Base-by-base conservation (phyloP, 37 sponge, comb jelly and placozoan genomes). In the Diacarnus erythraeanus region DNA sequence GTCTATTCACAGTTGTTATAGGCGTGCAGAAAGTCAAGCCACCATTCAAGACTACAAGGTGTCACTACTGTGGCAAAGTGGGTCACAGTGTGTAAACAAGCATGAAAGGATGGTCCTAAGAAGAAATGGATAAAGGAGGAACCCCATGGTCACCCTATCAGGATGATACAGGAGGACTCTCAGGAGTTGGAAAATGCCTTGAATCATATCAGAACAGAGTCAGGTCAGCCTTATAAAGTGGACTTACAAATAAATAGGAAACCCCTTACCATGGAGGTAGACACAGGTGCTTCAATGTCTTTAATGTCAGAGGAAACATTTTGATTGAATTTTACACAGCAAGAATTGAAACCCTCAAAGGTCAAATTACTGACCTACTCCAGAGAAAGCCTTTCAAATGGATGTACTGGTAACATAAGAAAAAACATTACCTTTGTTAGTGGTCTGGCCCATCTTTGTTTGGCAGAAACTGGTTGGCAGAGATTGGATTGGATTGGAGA, bases 401-500 rank as follows among this genome's bases (percentile, higher is more conserved):
- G n/a, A 63, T 8, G 64, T 63, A 26, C 6, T 8, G 15, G 64
- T 63, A 26, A 8, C 27, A 8, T n/a, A 63, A 9, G n/a, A 29
- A 26, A 17, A 63, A n/a, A n/a, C 9, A 8, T 29, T 63, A 26
- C 64, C 64, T 63, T 63, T 63, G n/a, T 23, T 63, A 63, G 64
- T 63, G 8, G 64, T 63, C n/a, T n/a, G n/a, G n/a, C n/a, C n/a
- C n/a, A 8, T 26, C 15, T 23, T 26, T 26, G 56, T 17, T 20
- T 10, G 56, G 56, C 15, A n/a, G n/a, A n/a, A n/a, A n/a, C n/a
- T 8, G 6, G 15, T n/a, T n/a, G n/a, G n/a, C n/a, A n/a, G n/a
- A n/a, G n/a, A 63, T 63, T 63, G 15, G 64, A 63, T 63, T 63
- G 64, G 64, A 9, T n/a, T n/a, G n/a, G n/a, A n/a, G n/a, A n/a